These are phyloP conservation scores for Caradrina clavipalpis DNA, from an alignment of 2,888 invertebrate species.

Conservation along the genomic window DNA sequence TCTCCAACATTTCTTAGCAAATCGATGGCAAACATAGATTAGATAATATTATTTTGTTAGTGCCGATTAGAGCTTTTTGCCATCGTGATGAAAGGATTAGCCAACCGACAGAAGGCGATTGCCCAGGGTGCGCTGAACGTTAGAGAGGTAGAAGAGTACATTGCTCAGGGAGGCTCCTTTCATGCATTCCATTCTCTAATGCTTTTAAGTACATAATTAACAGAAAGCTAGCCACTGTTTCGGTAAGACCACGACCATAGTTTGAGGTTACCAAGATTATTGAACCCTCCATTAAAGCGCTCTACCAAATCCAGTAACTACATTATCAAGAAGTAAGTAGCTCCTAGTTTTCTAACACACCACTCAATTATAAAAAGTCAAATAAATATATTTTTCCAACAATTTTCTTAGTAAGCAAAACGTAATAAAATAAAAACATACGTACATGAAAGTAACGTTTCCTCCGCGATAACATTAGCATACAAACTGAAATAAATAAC, in stretches of 20 bases:
- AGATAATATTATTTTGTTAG: too few species aligned
- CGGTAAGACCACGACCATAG: too few species aligned
- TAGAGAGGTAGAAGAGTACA: too few species aligned
- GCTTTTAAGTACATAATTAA: neutral
- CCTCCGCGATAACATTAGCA: slow-evolving; percentile 32
- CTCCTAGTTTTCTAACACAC: neutral
- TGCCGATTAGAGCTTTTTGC: too few species aligned
- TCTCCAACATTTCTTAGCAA: too few species aligned
- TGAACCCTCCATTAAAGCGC: neutral
- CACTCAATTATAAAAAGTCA: slow-evolving; percentile 5
- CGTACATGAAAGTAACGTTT: slow-evolving; percentile 16
- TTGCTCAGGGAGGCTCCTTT: too few species aligned
- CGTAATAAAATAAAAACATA: slow-evolving; percentile 29
- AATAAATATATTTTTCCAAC: slow-evolving; percentile 4
- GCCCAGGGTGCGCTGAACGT: too few species aligned
- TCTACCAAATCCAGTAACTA: neutral
- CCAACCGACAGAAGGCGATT: too few species aligned
- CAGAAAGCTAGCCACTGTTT: neutral
- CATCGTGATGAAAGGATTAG: too few species aligned
- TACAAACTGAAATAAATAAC: slow-evolving; percentile 52
- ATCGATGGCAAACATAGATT: too few species aligned
- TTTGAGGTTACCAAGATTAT: neutral
- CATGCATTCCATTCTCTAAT: too few species aligned
- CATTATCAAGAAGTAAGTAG: neutral
- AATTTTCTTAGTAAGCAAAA: slow-evolving; percentile 5